Evolutionary conservation across 2,888 invertebrate genomes (phyloP).

Genomic region (Eupithecia dodoneata): DNA sequence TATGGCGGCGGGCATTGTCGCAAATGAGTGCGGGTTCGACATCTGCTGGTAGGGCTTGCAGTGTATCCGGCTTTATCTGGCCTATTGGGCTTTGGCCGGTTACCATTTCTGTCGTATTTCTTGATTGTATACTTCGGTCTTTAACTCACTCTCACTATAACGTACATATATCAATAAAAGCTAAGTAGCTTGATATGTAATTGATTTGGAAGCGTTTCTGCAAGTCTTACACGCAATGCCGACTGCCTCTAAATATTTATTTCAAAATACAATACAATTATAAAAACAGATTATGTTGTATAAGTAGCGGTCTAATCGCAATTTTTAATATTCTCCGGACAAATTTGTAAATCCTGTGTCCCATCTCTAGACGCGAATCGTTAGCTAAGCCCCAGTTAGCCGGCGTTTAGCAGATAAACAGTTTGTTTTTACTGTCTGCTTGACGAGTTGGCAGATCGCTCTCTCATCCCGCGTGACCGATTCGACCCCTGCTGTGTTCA

Average conservation of each 20-base stretch:
- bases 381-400: slow-evolving; percentile 36
- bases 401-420: slow-evolving; percentile 44
- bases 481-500: slow-evolving; percentile 24
- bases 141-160: too few relatives aligned
- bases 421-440: slow-evolving; percentile 45
- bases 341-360: slow-evolving; percentile 13
- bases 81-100: neutral
- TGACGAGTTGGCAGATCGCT: slow-evolving; percentile 32
- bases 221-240: neutral
- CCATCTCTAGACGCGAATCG: slow-evolving; percentile 24
- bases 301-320: neutral
- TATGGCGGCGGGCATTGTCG: slow-evolving; percentile 75
- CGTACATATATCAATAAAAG: too few relatives aligned
- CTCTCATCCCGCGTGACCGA: slow-evolving; percentile 24
- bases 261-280: too few relatives aligned
- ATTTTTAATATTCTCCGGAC: neutral
- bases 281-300: too few relatives aligned
- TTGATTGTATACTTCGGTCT: neutral
- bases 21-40: slow-evolving; percentile 77
- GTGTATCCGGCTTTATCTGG: slow-evolving; percentile 22
- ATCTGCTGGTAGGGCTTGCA: slow-evolving; percentile 52
- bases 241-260: too few relatives aligned
- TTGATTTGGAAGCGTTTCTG: neutral
- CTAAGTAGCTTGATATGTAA: too few relatives aligned
- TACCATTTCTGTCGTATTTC: neutral